phyloP scores from a whole-genome alignment of 2,797 vertebrate genomes.

The Sebastes iracundus region DNA sequence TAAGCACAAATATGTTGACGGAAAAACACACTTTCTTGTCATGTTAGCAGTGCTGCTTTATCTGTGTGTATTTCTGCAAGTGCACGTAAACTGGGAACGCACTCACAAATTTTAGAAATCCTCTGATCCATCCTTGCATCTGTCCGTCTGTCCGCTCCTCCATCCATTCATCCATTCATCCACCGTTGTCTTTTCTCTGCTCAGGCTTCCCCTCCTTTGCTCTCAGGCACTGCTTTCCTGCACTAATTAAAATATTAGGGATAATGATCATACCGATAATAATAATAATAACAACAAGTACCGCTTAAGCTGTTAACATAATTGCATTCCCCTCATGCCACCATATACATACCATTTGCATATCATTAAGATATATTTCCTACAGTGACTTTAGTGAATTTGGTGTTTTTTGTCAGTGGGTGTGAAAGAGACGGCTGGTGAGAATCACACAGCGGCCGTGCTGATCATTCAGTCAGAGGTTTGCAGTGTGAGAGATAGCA shows the following conservation, averaged over 20 bases:
- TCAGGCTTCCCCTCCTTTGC: constrained; percentile 60
- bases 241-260: constrained; percentile 84
- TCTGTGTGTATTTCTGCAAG: constrained; percentile 12
- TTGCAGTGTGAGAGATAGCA: constrained; percentile 14
- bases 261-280: constrained; percentile 78
- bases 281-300: constrained; percentile 78
- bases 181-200: constrained; percentile 49
- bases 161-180: constrained; percentile 23
- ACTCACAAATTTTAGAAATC: constrained; percentile 20
- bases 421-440: constrained; percentile 44
- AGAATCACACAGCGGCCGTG: constrained; percentile 33
- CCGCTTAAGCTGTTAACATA: constrained; percentile 84
- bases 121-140: constrained; percentile 26
- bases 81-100: neutral
- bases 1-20: neutral
- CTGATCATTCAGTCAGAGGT: constrained; percentile 34
- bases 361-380: constrained; percentile 75
- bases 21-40: constrained; percentile 2
- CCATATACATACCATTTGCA: constrained; percentile 82
- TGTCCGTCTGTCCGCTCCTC: constrained; percentile 11
- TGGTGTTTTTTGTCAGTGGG: constrained; percentile 46
- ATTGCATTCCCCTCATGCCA: constrained; percentile 80
- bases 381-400: constrained; percentile 59
- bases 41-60: neutral
- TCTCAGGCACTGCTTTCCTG: constrained; percentile 57